These are phyloP conservation scores for Aphis gossypii DNA, from an alignment of 1,140 invertebrate species.

Conservation along the genomic window DNA sequence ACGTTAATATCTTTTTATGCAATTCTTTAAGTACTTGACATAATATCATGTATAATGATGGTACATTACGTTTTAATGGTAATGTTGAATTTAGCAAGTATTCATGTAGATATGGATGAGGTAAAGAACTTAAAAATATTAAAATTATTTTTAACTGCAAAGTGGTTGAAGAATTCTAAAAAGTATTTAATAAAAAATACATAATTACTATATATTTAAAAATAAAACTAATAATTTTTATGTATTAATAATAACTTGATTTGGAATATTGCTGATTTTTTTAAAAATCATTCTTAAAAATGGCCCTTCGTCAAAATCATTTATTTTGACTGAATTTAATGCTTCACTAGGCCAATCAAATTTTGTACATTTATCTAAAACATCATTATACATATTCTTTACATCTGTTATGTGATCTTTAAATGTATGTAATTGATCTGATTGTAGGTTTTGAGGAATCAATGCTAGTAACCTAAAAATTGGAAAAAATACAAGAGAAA, in stretches of 20 bases:
- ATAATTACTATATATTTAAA: background rate
- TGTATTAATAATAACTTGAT: background rate
- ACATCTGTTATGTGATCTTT: slow-evolving; percentile 9
- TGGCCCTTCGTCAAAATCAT: slow-evolving; percentile 17
- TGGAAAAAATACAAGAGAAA: background rate
- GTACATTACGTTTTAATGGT: slow-evolving; percentile 52
- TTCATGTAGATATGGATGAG: slow-evolving; percentile 51
- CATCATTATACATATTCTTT: background rate
- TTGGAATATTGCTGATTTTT: slow-evolving; percentile 21
- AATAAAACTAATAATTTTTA: background rate
- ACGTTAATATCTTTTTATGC: slow-evolving; percentile 21
- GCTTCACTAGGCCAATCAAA: slow-evolving; percentile 49
- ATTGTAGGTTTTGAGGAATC: slow-evolving; percentile 36
- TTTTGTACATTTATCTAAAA: slow-evolving; percentile 25
- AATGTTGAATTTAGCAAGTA: slow-evolving; percentile 50
- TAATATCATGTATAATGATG: background rate
- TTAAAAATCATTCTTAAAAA: slow-evolving; percentile 47
- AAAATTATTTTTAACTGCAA: slow-evolving; percentile 29
- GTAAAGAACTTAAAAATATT: slow-evolving; percentile 45
- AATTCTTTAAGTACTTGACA: slow-evolving; percentile 39
- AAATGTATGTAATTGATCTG: slow-evolving; percentile 41
- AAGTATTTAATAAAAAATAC: background rate
- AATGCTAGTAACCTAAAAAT: slow-evolving; percentile 11
- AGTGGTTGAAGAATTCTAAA: slow-evolving; percentile 34
- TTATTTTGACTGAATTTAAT: slow-evolving; percentile 2